Evolutionary conservation across 2,888 invertebrate genomes (phyloP).

Genomic region (Dynastes tityus): DNA sequence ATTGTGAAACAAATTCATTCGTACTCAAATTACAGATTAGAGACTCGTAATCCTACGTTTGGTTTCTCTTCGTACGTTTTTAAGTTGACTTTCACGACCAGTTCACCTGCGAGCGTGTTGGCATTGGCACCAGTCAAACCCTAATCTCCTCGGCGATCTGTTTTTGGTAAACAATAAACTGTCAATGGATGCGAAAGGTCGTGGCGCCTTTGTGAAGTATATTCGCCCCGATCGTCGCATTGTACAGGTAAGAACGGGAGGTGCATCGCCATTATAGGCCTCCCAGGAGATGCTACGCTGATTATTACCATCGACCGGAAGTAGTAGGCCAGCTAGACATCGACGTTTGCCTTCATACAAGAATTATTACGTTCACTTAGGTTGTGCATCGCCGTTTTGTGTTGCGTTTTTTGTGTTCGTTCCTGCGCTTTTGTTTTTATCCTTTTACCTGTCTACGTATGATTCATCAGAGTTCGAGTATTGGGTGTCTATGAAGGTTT

Average conservation of each 20-base stretch:
- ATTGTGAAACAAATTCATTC: background rate
- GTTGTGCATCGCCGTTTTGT: background rate
- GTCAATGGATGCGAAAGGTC: slow-evolving; percentile 56
- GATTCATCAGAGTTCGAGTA: slow-evolving; percentile 6
- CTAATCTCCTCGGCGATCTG: slow-evolving; percentile 38
- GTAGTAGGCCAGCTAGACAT: slow-evolving; percentile 17
- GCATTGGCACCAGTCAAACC: slow-evolving; percentile 38
- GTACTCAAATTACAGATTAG: slow-evolving; percentile 6
- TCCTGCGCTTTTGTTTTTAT: background rate
- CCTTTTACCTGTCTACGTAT: slow-evolving; percentile 12
- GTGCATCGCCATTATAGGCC: slow-evolving; percentile 11
- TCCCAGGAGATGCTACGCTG: slow-evolving; percentile 37
- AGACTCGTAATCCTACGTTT: background rate
- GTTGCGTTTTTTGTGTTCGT: background rate
- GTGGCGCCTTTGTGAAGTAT: slow-evolving; percentile 51
- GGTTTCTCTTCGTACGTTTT: slow-evolving; percentile 2
- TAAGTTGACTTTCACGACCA: slow-evolving; percentile 30
- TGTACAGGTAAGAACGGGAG: slow-evolving; percentile 34
- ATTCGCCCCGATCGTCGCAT: slow-evolving; percentile 35
- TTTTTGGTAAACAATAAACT: slow-evolving; percentile 53
- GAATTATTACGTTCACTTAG: slow-evolving; percentile 27
- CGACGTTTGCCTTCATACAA: slow-evolving; percentile 17
- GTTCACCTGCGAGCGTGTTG: slow-evolving; percentile 39
- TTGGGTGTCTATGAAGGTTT: too few species aligned
- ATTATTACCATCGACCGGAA: slow-evolving; percentile 48